These are phyloP conservation scores for Seira sanloemensis DNA, from an alignment of 2,888 invertebrate species.

Conservation along the genomic window DNA sequence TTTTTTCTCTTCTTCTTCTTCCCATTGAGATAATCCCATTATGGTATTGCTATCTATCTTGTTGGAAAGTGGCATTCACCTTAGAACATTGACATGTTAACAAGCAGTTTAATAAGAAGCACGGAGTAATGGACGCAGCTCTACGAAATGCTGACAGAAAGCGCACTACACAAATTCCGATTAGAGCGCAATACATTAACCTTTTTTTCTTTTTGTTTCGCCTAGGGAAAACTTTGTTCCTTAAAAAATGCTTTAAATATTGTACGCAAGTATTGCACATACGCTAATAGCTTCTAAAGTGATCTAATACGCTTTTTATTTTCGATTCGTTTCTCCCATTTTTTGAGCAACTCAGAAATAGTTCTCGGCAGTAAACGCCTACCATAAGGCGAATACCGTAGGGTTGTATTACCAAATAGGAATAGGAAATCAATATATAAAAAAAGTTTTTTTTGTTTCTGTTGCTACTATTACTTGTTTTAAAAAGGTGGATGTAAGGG, in stretches of 20 bases:
- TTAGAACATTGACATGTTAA: slow-evolving; percentile 44
- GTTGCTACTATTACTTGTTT: neutral
- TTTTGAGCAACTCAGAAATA: neutral
- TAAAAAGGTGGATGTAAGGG: slow-evolving; percentile 9
- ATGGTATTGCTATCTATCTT: slow-evolving; percentile 13
- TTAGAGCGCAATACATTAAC: neutral
- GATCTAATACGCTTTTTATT: neutral
- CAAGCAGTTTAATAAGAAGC: slow-evolving; percentile 52
- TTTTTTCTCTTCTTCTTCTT: too few relatives aligned
- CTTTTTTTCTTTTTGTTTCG: neutral
- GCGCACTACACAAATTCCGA: neutral
- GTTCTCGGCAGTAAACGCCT: neutral
- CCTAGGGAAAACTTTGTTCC: neutral
- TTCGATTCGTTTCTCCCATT: neutral
- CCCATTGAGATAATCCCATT: slow-evolving; percentile 10
- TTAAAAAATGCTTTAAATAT: neutral
- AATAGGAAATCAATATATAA: slow-evolving; percentile 13
- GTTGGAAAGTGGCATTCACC: slow-evolving; percentile 7
- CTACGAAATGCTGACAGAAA: too few relatives aligned
- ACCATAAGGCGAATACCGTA: neutral
- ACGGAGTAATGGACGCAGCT: slow-evolving; percentile 22
- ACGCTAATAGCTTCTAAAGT: slow-evolving; percentile 17
- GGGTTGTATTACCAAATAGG: neutral
- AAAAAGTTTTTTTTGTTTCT: slow-evolving; percentile 6
- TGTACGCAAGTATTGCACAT: neutral